Percentiles rank a stretch among this genome's conserved stretches.
These are phyloP conservation scores for Liopterus haemorrhoidalis DNA, from an alignment of 2,888 invertebrate species.

Conservation along the genomic window DNA sequence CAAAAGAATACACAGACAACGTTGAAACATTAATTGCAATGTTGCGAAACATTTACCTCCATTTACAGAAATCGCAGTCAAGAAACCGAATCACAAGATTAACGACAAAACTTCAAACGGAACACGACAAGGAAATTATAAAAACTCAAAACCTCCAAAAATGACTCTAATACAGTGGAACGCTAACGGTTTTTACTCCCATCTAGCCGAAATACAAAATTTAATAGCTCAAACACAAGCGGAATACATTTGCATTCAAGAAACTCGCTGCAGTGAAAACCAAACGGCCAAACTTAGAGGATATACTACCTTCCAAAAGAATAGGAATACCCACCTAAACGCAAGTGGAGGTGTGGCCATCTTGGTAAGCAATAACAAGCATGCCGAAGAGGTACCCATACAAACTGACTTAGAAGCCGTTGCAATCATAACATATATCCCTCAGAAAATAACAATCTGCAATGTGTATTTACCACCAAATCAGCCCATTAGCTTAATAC, in stretches of 20 bases:
- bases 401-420: slow-evolving; percentile 7
- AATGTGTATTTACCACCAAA: too few relatives aligned
- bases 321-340: slow-evolving; percentile 4
- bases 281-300: not conserved
- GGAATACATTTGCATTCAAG: slow-evolving; percentile 7
- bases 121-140: too few relatives aligned
- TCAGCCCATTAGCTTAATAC: too few relatives aligned
- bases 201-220: slow-evolving; percentile 4
- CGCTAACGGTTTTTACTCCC: slow-evolving; percentile 8
- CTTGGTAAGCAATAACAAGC: slow-evolving; percentile 4
- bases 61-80: too few relatives aligned
- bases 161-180: slow-evolving; percentile 15
- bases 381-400: slow-evolving; percentile 8
- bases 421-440: slow-evolving; percentile 5
- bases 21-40: too few relatives aligned
- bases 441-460: slow-evolving; percentile 1
- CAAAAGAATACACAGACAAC: too few relatives aligned
- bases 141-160: too few relatives aligned
- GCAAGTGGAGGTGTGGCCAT: slow-evolving; percentile 10
- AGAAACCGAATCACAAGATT: too few relatives aligned
- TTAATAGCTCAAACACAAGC: slow-evolving; percentile 3
- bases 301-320: slow-evolving; percentile 4
- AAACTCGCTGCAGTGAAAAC: slow-evolving; percentile 8
- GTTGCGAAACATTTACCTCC: too few relatives aligned
- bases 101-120: too few relatives aligned